Conservation (phyloP, 2,113 vertebrate species). For the Hippocampus guttulatus region DNA sequence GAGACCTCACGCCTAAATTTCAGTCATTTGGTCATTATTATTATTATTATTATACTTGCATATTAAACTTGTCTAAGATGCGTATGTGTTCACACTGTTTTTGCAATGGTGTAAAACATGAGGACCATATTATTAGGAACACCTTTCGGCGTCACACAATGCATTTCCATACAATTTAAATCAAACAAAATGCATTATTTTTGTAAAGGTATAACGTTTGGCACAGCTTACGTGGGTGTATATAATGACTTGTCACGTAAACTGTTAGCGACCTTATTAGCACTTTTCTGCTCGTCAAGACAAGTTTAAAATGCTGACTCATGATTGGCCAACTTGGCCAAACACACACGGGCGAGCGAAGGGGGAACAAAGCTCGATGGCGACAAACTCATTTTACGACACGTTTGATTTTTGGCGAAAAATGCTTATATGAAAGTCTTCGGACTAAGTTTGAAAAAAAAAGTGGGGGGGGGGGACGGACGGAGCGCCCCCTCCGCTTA, state of each 20-base stretch:
- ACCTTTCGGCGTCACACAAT: neutral
- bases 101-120: neutral
- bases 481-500: neutral
- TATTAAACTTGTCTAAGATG: neutral
- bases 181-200: neutral
- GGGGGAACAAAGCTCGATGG: neutral
- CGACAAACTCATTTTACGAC: neutral
- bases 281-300: neutral
- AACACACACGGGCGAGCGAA: neutral
- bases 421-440: neutral
- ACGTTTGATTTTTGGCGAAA: neutral
- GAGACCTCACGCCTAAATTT: too few relatives aligned
- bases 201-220: too few relatives aligned
- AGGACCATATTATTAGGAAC: neutral
- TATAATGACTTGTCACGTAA: neutral
- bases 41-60: too few relatives aligned
- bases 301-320: conserved; percentile 64
- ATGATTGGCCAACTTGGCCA: conserved; percentile 46
- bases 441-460: neutral
- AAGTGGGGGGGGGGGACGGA: too few relatives aligned
- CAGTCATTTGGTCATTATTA: too few relatives aligned
- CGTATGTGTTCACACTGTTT: neutral
- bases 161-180: neutral
- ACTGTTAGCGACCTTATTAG: neutral
- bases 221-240: too few relatives aligned